phyloP scores from a whole-genome alignment of 35 echinoderm and acorn worm genomes.

The Stichopus chloronotus region DNA sequence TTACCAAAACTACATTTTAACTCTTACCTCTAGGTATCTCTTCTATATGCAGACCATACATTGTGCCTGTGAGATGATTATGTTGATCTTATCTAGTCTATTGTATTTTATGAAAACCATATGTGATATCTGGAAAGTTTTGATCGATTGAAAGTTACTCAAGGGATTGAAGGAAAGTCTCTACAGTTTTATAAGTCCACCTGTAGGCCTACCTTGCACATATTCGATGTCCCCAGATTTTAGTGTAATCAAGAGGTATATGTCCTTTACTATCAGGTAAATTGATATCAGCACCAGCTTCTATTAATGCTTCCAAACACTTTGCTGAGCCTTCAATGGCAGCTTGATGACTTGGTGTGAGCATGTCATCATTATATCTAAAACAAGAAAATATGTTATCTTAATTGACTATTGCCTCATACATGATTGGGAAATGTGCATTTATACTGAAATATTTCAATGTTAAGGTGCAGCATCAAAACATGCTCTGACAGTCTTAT shows the following conservation, averaged over 20 bases:
- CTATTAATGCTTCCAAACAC: conserved; percentile 83
- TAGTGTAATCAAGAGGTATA: conserved; percentile 94
- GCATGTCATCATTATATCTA: conserved; percentile 87
- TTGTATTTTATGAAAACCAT: too few species aligned
- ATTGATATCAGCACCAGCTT: conserved; percentile 71
- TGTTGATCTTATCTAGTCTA: too few species aligned
- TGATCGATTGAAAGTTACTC: too few species aligned
- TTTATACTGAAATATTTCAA: neutral
- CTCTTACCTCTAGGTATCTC: too few species aligned
- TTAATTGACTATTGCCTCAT: neutral
- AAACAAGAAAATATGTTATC: neutral
- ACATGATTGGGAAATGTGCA: neutral
- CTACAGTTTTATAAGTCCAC: too few species aligned
- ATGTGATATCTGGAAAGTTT: too few species aligned
- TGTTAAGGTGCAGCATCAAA: too few species aligned
- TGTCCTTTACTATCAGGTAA: conserved; percentile 85
- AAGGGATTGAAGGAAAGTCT: too few species aligned
- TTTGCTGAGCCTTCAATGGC: conserved; percentile 93
- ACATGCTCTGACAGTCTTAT: too few species aligned
- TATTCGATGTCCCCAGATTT: conserved; percentile 94
- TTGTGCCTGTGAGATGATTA: too few species aligned
- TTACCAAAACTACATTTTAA: too few species aligned
- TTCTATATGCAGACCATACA: too few species aligned
- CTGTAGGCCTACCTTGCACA: conserved; percentile 75
- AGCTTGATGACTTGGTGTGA: conserved; percentile 93